Evolutionary conservation across 30 jellyfish, hydroid and myxozoan species (phyloP).

Genomic region (Hydra vulgaris): DNA sequence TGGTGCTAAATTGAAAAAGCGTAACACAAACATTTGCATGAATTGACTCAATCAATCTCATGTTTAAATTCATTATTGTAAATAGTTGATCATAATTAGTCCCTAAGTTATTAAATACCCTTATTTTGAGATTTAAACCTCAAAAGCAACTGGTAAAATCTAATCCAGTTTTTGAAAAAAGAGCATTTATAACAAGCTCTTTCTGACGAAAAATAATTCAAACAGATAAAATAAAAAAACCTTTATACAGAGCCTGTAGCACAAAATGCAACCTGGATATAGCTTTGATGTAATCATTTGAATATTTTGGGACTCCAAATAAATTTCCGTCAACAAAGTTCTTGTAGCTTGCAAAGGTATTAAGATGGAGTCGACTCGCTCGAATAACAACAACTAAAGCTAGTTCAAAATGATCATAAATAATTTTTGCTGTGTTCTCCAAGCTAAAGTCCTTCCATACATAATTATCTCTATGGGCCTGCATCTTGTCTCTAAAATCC

Average conservation of each 20-base stretch:
- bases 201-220: too few species aligned
- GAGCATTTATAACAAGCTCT: too few species aligned
- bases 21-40: too few species aligned
- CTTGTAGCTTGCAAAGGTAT: slow-evolving; percentile 60
- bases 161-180: too few species aligned
- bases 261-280: not conserved
- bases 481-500: slow-evolving; percentile 63
- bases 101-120: too few species aligned
- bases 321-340: slow-evolving; percentile 51
- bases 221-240: not conserved
- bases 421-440: slow-evolving; percentile 50
- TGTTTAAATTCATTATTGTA: too few species aligned
- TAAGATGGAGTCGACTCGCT: slow-evolving; percentile 28
- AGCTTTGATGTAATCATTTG: slow-evolving; percentile 37
- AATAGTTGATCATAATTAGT: too few species aligned
- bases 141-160: too few species aligned
- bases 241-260: not conserved
- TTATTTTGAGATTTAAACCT: too few species aligned
- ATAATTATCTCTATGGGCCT: slow-evolving; percentile 43
- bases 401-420: slow-evolving; percentile 30
- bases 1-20: too few species aligned
- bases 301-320: slow-evolving; percentile 65
- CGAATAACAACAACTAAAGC: slow-evolving; percentile 54
- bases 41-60: too few species aligned
- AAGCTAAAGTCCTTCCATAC: slow-evolving; percentile 69